Evolutionary conservation across 2,113 vertebrate genomes (phyloP).

Genomic region (Callipepla californica): DNA sequence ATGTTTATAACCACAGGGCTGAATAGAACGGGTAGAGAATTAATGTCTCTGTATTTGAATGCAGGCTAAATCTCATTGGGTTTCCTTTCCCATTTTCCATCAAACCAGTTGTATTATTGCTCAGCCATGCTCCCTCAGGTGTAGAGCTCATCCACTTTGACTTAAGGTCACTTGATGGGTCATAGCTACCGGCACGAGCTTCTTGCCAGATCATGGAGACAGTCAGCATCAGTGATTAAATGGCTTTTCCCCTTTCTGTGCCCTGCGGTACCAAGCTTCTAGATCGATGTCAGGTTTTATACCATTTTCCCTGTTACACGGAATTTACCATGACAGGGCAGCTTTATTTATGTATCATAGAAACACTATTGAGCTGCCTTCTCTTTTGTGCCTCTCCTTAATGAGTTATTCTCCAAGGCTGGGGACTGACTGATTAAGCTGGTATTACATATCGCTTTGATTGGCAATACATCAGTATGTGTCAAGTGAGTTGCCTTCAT

Average conservation of each 20-base stretch:
- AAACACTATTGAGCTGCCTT: neutral
- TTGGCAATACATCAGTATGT: neutral
- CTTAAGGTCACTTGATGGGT: neutral
- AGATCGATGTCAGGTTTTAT: constrained; percentile 2
- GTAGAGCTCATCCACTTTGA: neutral
- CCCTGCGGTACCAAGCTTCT: neutral
- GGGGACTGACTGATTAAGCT: neutral
- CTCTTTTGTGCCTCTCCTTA: neutral
- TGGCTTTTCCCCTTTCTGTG: neutral
- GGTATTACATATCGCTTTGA: neutral
- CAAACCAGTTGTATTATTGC: neutral
- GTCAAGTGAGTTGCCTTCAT: constrained; percentile 19
- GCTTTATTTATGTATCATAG: constrained; percentile 36
- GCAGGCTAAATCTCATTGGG: neutral
- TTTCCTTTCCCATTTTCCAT: neutral
- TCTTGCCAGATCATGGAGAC: neutral
- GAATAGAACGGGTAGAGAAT: neutral
- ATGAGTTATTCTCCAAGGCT: neutral
- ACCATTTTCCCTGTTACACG: neutral
- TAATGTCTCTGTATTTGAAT: neutral
- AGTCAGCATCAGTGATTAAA: constrained; percentile 2
- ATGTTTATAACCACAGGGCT: neutral
- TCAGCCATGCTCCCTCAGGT: neutral
- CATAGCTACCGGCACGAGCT: neutral
- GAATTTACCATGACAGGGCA: neutral